Evolutionary conservation across 2,888 invertebrate species (phyloP), one percentile per base, ranked within the genome.

Genomic region (Caenorhabditis sulstoni): DNA sequence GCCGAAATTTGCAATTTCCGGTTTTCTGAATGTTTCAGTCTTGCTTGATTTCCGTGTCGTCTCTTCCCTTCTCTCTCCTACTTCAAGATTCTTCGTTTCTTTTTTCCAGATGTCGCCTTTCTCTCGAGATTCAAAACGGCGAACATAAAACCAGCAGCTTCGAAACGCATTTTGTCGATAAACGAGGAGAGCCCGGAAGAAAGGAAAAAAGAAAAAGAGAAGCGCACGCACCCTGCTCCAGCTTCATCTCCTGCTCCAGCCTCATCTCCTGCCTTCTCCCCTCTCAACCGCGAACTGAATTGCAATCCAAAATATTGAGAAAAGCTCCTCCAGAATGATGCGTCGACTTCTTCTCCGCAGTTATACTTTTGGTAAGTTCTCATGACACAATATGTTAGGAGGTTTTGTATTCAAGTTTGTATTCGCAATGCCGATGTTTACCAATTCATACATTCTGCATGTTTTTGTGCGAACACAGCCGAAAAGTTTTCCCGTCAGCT

Each of bases 331-430:
- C 18, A 68, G 8, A 23, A 71, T 78, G 71, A 78, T 78, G 71
- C 71, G 71, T 16, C 35, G 57, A 35, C 22, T 78, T 18, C 55
- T 71, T 39, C 57, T 66, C 18, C 52, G 68, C 14, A 78, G 78
- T 45, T 78, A 78, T 23, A 78, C 78, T 35, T 78, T 71, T 39
- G 78, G 78, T 78, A 22, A 78, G 78, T 61, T 22, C 18, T 35
- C n/a, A 57, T 29, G 29, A 29, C 29, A 29, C 29, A 29, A 5
- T 7, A 29, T 7, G 29, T 7, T 7, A 7, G 4, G 22, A 41
- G 2, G 41, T 11, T 11, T 8, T 41, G 11, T 41, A 11, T 22
- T 4, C 22, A 64, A 20, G 50, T 57, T 20, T 41, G 22, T 20
- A 0, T 9, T 37, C 18, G 22, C 23, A n/a, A 11, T 41, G 22